phyloP scores from a whole-genome alignment of 2,113 vertebrate species.

The Struthio camelus region DNA sequence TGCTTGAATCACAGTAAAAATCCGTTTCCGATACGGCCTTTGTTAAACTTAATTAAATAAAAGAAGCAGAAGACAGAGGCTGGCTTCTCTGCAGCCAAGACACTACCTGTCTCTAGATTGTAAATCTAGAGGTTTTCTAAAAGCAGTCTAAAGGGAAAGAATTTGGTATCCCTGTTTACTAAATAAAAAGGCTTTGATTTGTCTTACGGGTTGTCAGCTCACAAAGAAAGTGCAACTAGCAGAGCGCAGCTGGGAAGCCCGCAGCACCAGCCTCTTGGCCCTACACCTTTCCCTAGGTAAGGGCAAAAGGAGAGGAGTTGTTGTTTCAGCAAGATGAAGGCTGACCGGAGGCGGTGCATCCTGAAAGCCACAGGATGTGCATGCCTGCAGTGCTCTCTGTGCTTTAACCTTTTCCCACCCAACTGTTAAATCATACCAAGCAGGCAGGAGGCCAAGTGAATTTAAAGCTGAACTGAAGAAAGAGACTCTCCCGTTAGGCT shows the following conservation, averaged over 20 bases:
- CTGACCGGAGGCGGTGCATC: too few species aligned
- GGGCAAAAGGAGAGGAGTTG: not conserved
- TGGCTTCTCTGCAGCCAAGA: not conserved
- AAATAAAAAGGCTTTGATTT: not conserved
- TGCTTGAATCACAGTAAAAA: slow-evolving; percentile 25
- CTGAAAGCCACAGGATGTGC: not conserved
- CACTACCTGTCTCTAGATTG: not conserved
- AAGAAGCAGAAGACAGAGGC: not conserved
- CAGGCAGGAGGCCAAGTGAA: not conserved
- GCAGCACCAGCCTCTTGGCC: too few species aligned
- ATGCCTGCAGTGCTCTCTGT: not conserved
- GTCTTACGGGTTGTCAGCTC: not conserved
- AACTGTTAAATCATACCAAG: too few species aligned
- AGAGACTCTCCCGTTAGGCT: not conserved
- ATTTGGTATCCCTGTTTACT: not conserved
- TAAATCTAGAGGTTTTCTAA: not conserved
- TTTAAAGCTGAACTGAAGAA: too few species aligned
- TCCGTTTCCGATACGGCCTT: not conserved
- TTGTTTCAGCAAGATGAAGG: not conserved
- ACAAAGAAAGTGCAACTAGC: not conserved
- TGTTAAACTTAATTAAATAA: not conserved
- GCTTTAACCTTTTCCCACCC: too few species aligned
- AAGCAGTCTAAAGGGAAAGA: not conserved
- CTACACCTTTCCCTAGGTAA: not conserved
- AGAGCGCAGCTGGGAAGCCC: not conserved